phyloP scores from a whole-genome alignment of 1,140 invertebrate genomes.

The Rhysida immarginata region DNA sequence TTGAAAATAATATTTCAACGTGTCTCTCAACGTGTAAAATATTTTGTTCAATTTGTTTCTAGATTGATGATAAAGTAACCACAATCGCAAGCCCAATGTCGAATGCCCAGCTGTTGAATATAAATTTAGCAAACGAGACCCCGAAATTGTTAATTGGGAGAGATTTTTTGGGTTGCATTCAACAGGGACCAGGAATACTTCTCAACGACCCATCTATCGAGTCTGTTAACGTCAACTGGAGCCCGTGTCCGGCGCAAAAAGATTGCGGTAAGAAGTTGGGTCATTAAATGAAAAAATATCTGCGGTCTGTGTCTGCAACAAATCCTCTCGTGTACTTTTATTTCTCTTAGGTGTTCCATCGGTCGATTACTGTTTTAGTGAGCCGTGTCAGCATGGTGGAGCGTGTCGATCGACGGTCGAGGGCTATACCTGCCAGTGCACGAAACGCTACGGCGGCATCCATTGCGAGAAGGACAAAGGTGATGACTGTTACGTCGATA shows the following conservation, averaged over 20 bases:
- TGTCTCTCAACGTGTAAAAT: no score
- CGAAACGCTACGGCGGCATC: not conserved
- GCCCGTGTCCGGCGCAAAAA: not conserved
- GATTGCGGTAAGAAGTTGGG: not conserved
- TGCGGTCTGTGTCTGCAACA: no score
- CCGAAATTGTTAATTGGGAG: not conserved
- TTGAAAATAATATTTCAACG: no score
- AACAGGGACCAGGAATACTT: not conserved
- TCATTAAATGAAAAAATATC: no score
- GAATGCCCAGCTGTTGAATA: no score
- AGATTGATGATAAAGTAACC: no score
- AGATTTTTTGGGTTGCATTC: not conserved
- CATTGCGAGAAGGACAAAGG: not conserved
- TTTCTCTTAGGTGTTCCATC: no score
- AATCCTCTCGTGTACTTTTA: no score
- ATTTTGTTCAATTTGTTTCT: no score
- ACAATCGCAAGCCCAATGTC: no score
- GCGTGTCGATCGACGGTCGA: not conserved
- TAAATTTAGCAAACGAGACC: no score
- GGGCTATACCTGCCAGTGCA: not conserved
- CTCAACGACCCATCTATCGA: not conserved
- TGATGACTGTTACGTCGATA: no score
- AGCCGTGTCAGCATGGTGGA: not conserved
- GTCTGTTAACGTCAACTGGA: not conserved
- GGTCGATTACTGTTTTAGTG: not conserved